Evolutionary conservation across 1,140 invertebrate genomes (phyloP).

Genomic region (Papilio polytes): DNA sequence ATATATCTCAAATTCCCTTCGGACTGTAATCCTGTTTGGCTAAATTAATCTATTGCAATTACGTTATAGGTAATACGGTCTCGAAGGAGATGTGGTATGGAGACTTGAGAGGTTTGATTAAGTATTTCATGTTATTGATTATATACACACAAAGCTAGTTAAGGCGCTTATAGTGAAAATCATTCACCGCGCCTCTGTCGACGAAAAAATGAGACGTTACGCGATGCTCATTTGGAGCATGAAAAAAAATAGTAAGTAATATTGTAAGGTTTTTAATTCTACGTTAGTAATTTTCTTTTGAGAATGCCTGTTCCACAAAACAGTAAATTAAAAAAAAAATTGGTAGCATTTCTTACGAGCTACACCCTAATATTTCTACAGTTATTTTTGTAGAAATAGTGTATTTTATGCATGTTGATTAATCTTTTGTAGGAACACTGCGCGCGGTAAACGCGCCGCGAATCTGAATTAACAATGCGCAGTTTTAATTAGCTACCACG

Average conservation of each 20-base stretch:
- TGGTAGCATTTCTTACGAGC: background rate
- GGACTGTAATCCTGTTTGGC: slow-evolving; percentile 24
- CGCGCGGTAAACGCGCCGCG: background rate
- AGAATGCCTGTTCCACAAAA: no score
- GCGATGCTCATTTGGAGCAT: no score
- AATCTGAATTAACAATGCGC: slow-evolving; percentile 15
- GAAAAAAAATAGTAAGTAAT: no score
- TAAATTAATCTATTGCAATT: slow-evolving; percentile 29
- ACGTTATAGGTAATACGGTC: slow-evolving; percentile 24
- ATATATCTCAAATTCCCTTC: slow-evolving; percentile 23
- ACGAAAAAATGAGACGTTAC: no score
- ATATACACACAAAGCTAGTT: no score
- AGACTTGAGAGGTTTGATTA: background rate
- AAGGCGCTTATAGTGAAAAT: no score
- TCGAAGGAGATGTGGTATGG: slow-evolving; percentile 9
- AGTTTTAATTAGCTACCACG: background rate
- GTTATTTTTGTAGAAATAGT: background rate
- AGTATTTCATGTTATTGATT: background rate
- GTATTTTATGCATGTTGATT: slow-evolving; percentile 14
- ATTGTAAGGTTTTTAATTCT: no score
- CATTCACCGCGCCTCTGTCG: no score
- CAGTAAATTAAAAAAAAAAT: background rate
- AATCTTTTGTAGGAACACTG: background rate
- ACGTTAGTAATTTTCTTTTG: no score
- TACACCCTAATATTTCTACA: background rate